Evolutionary conservation across 2,888 invertebrate species (phyloP), one percentile per base, ranked within the genome.

Genomic region (Strigamia crassipes): DNA sequence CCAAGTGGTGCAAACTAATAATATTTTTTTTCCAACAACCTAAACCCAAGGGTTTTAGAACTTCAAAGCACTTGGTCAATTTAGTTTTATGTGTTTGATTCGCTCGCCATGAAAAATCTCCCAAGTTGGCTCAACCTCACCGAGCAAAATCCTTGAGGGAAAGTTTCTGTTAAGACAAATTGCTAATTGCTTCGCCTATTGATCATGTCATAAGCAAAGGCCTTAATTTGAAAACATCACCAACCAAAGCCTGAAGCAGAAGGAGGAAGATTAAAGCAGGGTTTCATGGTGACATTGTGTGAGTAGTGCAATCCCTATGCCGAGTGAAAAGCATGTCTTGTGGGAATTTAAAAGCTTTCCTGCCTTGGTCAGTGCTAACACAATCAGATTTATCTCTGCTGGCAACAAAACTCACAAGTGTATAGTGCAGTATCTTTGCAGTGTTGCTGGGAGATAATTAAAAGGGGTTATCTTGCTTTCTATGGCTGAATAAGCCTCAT

Each of bases 81-180:
- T 56, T 56, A 56, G 56, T 56, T 56, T 56, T n/a, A 56, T 56
- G 56, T 18, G 56, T 56, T 56, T 56, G 56, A 56, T 56, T 56
- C 56, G 27, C 18, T 9, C 9, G 1, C n/a, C 56, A 56, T 56
- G 21, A 56, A 56, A 56, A n/a, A 56, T 56, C n/a, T 18, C 56
- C 56, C 56, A 3, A 13, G 15, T 46, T 46, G 46, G 46, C 5
- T 13, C 13, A n/a, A 46, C 12, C 6, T 5, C 46, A n/a, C 8
- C 46, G 0, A n/a, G 18, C 18, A 56, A n/a, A n/a, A 56, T 18
- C 56, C 56, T 18, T 56, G 9, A 9, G 56, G 56, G 56, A 56
- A n/a, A 21, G 56, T 56, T 56, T 56, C 56, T 56, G n/a, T 56
- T n/a, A 18, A 56, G 56, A 56, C 56, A 56, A 56, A 56, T 56